Evolutionary conservation across 2,113 vertebrate species (phyloP), one percentile per base, ranked within the genome.

Genomic region (Promerops cafer): DNA sequence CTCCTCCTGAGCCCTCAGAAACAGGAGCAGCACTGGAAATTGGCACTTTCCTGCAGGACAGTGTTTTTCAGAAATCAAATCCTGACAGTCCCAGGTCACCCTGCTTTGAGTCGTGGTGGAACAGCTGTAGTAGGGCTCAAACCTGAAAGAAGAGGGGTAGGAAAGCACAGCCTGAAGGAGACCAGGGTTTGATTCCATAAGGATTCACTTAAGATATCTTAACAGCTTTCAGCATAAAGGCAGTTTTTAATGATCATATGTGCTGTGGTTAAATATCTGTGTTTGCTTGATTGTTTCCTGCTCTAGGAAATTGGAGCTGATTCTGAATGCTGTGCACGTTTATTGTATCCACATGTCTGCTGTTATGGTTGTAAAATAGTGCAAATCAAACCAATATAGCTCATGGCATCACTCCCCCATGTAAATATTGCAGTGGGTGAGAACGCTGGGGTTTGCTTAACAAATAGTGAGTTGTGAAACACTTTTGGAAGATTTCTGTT

Each of bases 121-220:
- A 61, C 16, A 71, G 50, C 50, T n/a, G 40, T 4, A 14, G 37
- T 7, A 17, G 47, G 49, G 39, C 39, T 70, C 37, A 40, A 47
- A 52, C 13, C 33, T 56, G 50, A 45, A 44, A 23, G 54, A 27
- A 22, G 17, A 49, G 8, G 7, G 8, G 8, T 65, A 71, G 33
- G 44, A 57, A 75, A 52, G n/a, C 7, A 1, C 31, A 44, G 66
- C 37, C 59, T 56, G 59, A n/a, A 57, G 49, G 68, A 72, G 9
- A 31, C 28, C 7, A 3, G 0, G 1, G 0, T 17, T 69, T 23
- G 3, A 6, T 72, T 76, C 76, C 37, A 2, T 76, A 27, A 79
- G 72, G 66, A 77, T 61, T 84, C 47, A 27, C 13, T 83, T 50
- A 42, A 35, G 70, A 9, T 30, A n/a, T 28, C 30, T 42, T 9